A percentile compares a stretch with the other conserved stretches of the same genome.
phyloP scores from a whole-genome alignment of 1,140 invertebrate species.

The Bombyx mori region ASM3026992v2 NC_085127.1:10488001-10488500 shows the following conservation, averaged over 20 bases:
- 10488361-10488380: constrained; percentile 32
- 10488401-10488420: constrained; percentile 30
- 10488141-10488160: no score
- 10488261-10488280: constrained; percentile 49
- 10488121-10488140: no score
- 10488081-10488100: no score
- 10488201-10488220: constrained; percentile 13
- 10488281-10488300: constrained; percentile 22
- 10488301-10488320: constrained; percentile 33
- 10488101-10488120: no score
- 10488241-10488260: constrained; percentile 38
- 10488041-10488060: no score
- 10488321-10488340: constrained; percentile 42
- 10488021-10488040: no score
- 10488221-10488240: constrained; percentile 10
- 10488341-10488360: constrained; percentile 48
- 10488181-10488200: no score
- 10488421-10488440: neutral
- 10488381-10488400: constrained; percentile 57
- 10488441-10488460: neutral
- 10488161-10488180: no score
- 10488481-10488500: no score
- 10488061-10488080: no score
- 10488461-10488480: no score
- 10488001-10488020: no score